Base-by-base conservation (phyloP, 2,888 invertebrate genomes). In the Prionchulus punctatus region DNA sequence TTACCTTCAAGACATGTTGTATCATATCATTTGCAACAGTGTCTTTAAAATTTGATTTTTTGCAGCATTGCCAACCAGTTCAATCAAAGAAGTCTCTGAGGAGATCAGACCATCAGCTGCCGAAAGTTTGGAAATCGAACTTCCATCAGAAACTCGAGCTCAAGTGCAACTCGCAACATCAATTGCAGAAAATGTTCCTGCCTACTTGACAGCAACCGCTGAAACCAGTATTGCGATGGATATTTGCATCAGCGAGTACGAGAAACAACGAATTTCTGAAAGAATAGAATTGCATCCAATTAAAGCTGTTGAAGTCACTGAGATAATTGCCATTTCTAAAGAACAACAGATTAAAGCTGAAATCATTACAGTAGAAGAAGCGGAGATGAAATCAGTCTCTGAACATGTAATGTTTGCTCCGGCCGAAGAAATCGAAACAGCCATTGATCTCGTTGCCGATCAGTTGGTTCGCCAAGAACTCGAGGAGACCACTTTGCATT, bases 21-120 rank as follows among this genome's bases (percentile, higher is more conserved):
- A 12, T 36, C 7, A 36, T 12, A 7, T 36, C 36, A 12, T 7
- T 12, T 7, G 12, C 7, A 7, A 18, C 18, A 36, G 36, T 36
- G 18, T 36, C 12, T 36, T 36, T 36, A 36, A 12, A 36, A 18
- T 18, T 36, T 36, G 36, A 36, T 36, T 12, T 18, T 36, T 36
- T 36, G n/a, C n/a, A n/a, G n/a, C n/a, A n/a, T n/a, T n/a, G n/a
- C n/a, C n/a, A n/a, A n/a, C n/a, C n/a, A 58, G 26, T 43, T 54
- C 43, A 58, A 58, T 31, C 23, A 58, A 55, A 48, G 52, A 42
- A 27, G 43, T 49, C 18, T 55, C 42, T 25, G 48, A 47, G 30
- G 50, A 55, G 26, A 52, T 48, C 26, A 30, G 47, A 25, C 50
- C 53, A 3, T 2, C 58, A 2, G n/a, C n/a, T n/a, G n/a, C n/a